These are phyloP conservation scores for Noturus placidus DNA, from an alignment of 2,113 vertebrate genomes.

Conservation along the genomic window DNA sequence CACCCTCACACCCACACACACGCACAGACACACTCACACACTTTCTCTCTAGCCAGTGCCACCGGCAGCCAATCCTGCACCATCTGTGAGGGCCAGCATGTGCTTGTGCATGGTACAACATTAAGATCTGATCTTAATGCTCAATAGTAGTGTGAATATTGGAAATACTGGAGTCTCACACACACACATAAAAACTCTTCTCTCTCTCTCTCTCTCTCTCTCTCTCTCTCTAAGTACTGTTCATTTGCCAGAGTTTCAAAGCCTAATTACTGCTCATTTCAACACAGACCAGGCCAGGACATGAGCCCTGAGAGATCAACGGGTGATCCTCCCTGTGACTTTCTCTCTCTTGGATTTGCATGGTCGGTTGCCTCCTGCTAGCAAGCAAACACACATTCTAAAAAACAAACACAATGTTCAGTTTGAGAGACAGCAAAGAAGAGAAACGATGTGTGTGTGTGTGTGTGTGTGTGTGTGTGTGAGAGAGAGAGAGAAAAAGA, in stretches of 20 bases:
- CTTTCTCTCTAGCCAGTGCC: conserved; percentile 6
- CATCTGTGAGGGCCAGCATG: conserved; percentile 55
- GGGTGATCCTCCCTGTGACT: conserved; percentile 75
- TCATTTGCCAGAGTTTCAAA: conserved; percentile 99
- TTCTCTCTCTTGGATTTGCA: conserved; percentile 69
- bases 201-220: conserved; percentile 72
- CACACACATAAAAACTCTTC: conserved; percentile 87
- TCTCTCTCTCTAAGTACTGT: conserved; percentile 99
- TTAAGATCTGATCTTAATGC: conserved; percentile 90
- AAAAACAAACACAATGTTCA: conserved; percentile 95
- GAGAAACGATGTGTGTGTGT: not conserved
- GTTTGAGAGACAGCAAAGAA: conserved; percentile 80
- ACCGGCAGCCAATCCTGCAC: conserved; percentile 53
- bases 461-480: conserved; percentile 6
- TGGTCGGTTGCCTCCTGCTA: conserved; percentile 84
- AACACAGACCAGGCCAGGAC: conserved; percentile 92
- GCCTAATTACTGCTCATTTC: conserved; percentile 99
- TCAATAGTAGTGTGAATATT: conserved; percentile 98
- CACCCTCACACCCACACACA: conserved; percentile 10
- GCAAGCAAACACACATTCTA: conserved; percentile 86
- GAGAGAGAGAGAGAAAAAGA: conserved; percentile 48
- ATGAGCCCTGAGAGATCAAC: conserved; percentile 91
- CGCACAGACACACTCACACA: conserved; percentile 5
- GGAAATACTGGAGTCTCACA: conserved; percentile 89
- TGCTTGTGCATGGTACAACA: conserved; percentile 71